phyloP scores from a whole-genome alignment of 1,140 invertebrate species.

The Spodoptera litura region DNA sequence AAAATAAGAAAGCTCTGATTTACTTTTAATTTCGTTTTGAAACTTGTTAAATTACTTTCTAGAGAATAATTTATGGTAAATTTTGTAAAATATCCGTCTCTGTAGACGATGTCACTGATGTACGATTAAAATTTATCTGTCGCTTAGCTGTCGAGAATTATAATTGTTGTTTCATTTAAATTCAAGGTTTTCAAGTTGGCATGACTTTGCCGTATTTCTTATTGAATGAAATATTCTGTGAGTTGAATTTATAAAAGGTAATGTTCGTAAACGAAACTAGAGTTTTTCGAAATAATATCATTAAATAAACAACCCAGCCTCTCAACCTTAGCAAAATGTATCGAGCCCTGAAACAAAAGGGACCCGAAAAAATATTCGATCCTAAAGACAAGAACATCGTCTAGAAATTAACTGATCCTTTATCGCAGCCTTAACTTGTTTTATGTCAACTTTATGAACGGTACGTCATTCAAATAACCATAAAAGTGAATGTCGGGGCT shows the following conservation, averaged over 20 bases:
- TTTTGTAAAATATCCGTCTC: conserved; percentile 20
- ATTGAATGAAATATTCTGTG: no score
- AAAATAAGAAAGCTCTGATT: conserved; percentile 39
- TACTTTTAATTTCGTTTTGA: conserved; percentile 34
- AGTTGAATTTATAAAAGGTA: no score
- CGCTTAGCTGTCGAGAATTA: background rate
- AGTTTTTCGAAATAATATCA: background rate
- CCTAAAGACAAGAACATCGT: conserved; percentile 23
- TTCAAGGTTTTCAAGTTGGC: background rate
- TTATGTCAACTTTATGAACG: conserved; percentile 41
- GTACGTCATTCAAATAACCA: conserved; percentile 48
- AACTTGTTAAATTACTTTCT: conserved; percentile 32
- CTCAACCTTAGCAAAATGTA: background rate
- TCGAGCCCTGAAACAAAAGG: background rate
- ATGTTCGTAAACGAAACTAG: no score
- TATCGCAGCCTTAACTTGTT: conserved; percentile 42
- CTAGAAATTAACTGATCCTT: conserved; percentile 50
- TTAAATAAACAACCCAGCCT: background rate
- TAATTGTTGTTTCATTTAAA: background rate
- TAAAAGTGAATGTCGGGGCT: conserved; percentile 49
- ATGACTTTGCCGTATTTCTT: no score
- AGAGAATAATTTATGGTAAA: conserved; percentile 24
- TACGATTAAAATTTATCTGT: conserved; percentile 15
- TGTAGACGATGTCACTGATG: background rate
- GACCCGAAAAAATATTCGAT: background rate